phyloP scores from a whole-genome alignment of 2,888 invertebrate genomes.

The Epirrita christyi region DNA sequence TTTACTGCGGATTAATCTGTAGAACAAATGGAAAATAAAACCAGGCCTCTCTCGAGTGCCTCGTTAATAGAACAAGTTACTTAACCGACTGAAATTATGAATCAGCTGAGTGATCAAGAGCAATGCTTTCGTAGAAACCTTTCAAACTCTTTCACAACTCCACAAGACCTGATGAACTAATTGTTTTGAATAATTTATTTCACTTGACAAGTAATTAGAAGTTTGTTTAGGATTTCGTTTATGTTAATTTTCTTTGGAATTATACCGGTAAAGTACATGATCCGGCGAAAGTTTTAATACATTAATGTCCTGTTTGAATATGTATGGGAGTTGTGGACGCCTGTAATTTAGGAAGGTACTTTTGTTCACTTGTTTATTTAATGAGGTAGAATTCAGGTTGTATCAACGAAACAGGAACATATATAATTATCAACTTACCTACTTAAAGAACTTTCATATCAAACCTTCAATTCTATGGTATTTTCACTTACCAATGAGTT shows the following conservation, averaged over 20 bases:
- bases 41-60: too few species aligned
- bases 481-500: too few species aligned
- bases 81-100: not conserved
- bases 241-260: conserved; percentile 61
- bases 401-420: not conserved
- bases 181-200: conserved; percentile 74
- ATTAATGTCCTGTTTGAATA: conserved; percentile 58
- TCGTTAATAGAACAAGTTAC: too few species aligned
- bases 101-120: conserved; percentile 10
- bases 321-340: conserved; percentile 50
- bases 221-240: conserved; percentile 64
- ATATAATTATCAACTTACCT: not conserved
- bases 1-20: too few species aligned
- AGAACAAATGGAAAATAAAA: too few species aligned
- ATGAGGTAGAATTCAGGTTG: conserved; percentile 20
- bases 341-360: conserved; percentile 31
- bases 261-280: conserved; percentile 60
- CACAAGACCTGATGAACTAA: conserved; percentile 51
- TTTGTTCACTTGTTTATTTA: conserved; percentile 31
- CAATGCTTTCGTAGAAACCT: conserved; percentile 1
- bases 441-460: not conserved
- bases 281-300: conserved; percentile 62
- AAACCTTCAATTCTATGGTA: too few species aligned
- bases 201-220: conserved; percentile 70
- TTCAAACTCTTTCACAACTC: conserved; percentile 23